Evolutionary conservation across 2,113 vertebrate genomes (phyloP), one percentile per base, ranked within the genome.

Genomic region (Xiphophorus hellerii): DNA sequence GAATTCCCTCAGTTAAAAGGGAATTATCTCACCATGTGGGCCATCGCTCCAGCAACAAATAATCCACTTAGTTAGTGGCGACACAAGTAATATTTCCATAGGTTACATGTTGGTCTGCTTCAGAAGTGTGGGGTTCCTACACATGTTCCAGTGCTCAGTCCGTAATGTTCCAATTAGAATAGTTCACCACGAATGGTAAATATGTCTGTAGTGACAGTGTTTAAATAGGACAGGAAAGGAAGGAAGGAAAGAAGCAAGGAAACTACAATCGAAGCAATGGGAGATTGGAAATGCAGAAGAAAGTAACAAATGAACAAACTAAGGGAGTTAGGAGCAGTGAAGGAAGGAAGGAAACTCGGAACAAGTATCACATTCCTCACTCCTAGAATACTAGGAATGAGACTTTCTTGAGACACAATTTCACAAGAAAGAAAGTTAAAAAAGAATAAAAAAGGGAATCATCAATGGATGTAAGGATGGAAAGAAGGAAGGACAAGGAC

Each of bases 11-110:
- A 13, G 71, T 66, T 66, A 44, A 84, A 58, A 81, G 29, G 61
- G 67, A 60, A 25, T 33, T 62, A 79, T 83, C 44, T 82, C 30
- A 13, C 42, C 25, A 37, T 33, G 48, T 44, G 64, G 69, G 58
- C 71, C 30, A 86, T 80, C 80, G 68, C 31, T 25, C 14, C 63
- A 44, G 70, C 64, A 27, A n/a, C 31, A 73, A 27, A 88, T 54
- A 72, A 76, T 54, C 70, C 35, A 73, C 29, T 76, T 68, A 64
- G 51, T 81, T 77, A 69, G 67, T 78, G 58, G 69, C 61, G 27
- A 81, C 42, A 62, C 39, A 62, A 48, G 62, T 33, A 66, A 54
- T 6, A 69, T 25, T 73, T 28, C 66, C 28, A 65, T 63, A 58
- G 22, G 67, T 61, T 76, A 51, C 48, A 4, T 70, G 74, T 28